These are phyloP conservation scores for Mechanitis messenoides DNA, from an alignment of 2,888 invertebrate species.

Conservation along the genomic window DNA sequence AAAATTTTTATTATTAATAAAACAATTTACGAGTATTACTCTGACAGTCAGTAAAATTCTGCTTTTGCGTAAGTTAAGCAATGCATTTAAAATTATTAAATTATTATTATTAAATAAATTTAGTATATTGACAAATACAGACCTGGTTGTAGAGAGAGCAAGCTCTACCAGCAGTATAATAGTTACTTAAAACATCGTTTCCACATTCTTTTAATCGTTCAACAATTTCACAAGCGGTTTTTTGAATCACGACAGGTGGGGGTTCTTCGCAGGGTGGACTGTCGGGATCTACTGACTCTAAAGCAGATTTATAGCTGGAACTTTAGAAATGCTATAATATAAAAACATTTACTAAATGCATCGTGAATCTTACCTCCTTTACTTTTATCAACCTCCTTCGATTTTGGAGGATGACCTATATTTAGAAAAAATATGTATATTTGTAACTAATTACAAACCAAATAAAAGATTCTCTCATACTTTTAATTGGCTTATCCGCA, in stretches of 20 bases:
- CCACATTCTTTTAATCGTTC: conserved; percentile 45
- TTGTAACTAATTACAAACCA: not conserved
- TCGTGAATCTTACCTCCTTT: conserved; percentile 13
- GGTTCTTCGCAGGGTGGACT: conserved; percentile 30
- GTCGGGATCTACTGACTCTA: conserved; percentile 11
- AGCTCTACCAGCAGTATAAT: conserved; percentile 47
- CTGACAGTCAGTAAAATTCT: no score
- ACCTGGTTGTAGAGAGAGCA: conserved; percentile 55
- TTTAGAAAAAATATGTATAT: not conserved
- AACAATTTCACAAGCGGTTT: conserved; percentile 53
- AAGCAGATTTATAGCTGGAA: not conserved
- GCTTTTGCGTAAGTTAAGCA: no score
- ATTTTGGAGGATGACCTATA: conserved; percentile 22
- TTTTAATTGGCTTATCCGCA: conserved; percentile 20
- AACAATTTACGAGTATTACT: no score
- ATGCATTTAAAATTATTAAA: no score
- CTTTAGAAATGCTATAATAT: not conserved
- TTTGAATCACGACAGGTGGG: conserved; percentile 39
- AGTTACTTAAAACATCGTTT: conserved; percentile 42
- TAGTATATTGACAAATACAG: not conserved
- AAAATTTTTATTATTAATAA: no score
- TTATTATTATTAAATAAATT: no score
- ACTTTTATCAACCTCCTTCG: conserved; percentile 12
- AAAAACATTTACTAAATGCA: not conserved
- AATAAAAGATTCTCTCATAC: conserved; percentile 15